A percentile compares a stretch with the other conserved stretches of the same genome.
Conservation (phyloP, 2,113 vertebrate species). For the Toxostoma redivivum region DNA sequence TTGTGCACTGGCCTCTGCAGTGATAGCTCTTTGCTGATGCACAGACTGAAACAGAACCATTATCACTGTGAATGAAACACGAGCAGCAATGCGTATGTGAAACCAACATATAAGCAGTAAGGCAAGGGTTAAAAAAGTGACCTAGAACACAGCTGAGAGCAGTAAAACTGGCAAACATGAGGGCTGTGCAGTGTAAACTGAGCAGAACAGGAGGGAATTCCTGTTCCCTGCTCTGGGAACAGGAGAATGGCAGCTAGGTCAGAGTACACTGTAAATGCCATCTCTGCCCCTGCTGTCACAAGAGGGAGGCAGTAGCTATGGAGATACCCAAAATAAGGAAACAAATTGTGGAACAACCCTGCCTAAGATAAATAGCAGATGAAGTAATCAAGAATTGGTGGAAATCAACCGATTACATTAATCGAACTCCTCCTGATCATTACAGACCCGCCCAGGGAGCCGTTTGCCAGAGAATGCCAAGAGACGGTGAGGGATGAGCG, state of each 20-base stretch:
- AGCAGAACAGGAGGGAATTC: background rate
- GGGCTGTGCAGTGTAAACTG: background rate
- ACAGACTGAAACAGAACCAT: background rate
- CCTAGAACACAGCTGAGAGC: background rate
- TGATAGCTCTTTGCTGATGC: background rate
- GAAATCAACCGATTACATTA: background rate
- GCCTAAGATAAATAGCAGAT: background rate
- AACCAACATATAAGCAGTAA: background rate
- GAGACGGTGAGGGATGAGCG: background rate
- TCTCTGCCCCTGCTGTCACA: background rate
- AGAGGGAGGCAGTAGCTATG: background rate
- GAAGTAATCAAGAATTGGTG: background rate
- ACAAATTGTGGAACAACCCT: background rate
- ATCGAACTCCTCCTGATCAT: background rate
- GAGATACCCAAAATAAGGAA: background rate
- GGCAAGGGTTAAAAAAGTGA: background rate
- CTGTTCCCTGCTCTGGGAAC: background rate
- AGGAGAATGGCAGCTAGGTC: background rate
- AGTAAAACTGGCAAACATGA: background rate
- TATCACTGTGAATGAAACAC: background rate
- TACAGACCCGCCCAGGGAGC: background rate
- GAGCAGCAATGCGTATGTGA: background rate
- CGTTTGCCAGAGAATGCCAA: background rate
- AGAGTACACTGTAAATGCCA: background rate
- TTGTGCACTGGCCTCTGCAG: background rate